phyloP scores from a whole-genome alignment of 2,113 vertebrate species.

The Sylvietta virens region DNA sequence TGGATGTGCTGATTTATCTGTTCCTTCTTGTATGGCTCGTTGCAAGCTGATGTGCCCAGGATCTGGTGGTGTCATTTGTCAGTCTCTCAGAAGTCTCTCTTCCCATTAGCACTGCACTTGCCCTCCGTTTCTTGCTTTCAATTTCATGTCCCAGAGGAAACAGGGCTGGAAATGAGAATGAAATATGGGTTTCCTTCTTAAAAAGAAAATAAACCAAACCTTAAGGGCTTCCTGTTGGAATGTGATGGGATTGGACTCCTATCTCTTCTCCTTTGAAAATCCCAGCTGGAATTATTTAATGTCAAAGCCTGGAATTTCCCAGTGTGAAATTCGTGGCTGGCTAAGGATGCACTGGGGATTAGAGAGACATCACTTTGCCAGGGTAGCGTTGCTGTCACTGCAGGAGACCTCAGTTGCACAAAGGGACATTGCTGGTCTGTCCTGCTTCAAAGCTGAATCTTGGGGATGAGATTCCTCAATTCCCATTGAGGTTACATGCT shows the following conservation, averaged over 20 bases:
- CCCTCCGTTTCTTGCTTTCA: background rate
- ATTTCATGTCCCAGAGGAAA: background rate
- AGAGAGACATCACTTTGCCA: slow-evolving; percentile 31
- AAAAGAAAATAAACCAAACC: slow-evolving; percentile 26
- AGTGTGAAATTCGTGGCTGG: slow-evolving; percentile 49
- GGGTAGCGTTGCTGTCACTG: background rate
- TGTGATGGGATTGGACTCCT: slow-evolving; percentile 1
- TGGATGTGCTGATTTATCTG: background rate
- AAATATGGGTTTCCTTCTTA: background rate
- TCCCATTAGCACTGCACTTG: background rate
- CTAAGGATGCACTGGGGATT: slow-evolving; percentile 33
- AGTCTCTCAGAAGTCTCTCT: background rate
- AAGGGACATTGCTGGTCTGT: slow-evolving; percentile 22
- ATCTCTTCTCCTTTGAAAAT: slow-evolving; percentile 37
- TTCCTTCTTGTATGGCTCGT: background rate
- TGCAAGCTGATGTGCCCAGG: background rate
- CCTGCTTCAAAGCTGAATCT: slow-evolving; percentile 52
- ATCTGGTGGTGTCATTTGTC: background rate
- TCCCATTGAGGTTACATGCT: slow-evolving; percentile 17
- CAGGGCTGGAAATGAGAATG: background rate
- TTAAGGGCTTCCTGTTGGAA: slow-evolving; percentile 37
- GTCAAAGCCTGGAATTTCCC: slow-evolving; percentile 54
- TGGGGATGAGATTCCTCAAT: slow-evolving; percentile 7
- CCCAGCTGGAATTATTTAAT: slow-evolving; percentile 55
- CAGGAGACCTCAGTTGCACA: slow-evolving; percentile 1